These are phyloP conservation scores for Drosophila vallismaia DNA, from an alignment of 2,888 invertebrate species.

Conservation along the genomic window DNA sequence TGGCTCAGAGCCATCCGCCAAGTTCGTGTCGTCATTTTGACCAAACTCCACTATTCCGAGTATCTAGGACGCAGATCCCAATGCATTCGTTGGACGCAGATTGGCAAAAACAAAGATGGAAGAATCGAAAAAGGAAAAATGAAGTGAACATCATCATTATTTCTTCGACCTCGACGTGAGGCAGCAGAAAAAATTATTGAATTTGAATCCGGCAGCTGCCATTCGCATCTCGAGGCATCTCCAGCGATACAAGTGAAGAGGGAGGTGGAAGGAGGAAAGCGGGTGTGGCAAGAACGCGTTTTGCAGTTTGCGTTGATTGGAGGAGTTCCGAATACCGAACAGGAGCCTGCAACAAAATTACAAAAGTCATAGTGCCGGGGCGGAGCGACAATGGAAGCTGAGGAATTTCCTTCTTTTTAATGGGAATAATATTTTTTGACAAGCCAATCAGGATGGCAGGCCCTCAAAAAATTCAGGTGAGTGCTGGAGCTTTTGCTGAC, in stretches of 20 bases:
- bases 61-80: not conserved
- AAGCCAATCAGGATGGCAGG: not conserved
- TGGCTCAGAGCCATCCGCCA: slow-evolving; percentile 22
- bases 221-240: slow-evolving; percentile 34
- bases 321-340: slow-evolving; percentile 18
- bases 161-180: slow-evolving; percentile 22
- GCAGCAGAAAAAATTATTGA: slow-evolving; percentile 57
- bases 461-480: not conserved
- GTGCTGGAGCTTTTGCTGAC: not conserved
- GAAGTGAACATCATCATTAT: slow-evolving; percentile 50
- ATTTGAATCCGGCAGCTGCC: slow-evolving; percentile 58
- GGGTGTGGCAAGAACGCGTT: slow-evolving; percentile 30
- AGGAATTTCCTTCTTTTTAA: not conserved
- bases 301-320: slow-evolving; percentile 46
- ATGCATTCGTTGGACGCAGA: slow-evolving; percentile 3
- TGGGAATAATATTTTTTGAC: slow-evolving; percentile 2
- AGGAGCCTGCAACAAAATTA: slow-evolving; percentile 30
- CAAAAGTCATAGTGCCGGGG: slow-evolving; percentile 20
- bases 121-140: slow-evolving; percentile 43
- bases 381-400: slow-evolving; percentile 15
- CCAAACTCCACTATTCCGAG: slow-evolving; percentile 25
- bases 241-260: not conserved
- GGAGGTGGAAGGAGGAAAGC: not conserved
- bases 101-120: slow-evolving; percentile 42
- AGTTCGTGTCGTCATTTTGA: slow-evolving; percentile 20